Conservation (phyloP, 2,888 invertebrate species). For the Drosophila parthenogenetica region DNA sequence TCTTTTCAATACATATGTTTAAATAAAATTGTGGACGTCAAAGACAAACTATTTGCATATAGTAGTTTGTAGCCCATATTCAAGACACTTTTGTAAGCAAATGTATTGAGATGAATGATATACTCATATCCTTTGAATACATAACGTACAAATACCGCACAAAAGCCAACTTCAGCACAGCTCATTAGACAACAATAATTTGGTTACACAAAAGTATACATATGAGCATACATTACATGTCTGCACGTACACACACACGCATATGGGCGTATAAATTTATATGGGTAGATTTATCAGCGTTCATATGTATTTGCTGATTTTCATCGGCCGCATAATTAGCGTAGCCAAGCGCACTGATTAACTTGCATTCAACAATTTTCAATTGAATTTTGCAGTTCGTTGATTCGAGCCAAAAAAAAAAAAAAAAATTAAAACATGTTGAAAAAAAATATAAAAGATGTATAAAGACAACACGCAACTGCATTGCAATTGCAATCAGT, state of each 20-base stretch:
- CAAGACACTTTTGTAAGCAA: background rate
- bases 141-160: constrained; percentile 33
- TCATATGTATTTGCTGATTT: constrained; percentile 34
- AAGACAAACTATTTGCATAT: no score
- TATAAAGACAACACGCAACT: constrained; percentile 39
- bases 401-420: constrained; percentile 62
- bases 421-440: constrained; percentile 11
- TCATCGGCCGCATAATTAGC: constrained; percentile 77
- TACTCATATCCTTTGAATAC: constrained; percentile 1
- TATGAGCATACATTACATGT: background rate
- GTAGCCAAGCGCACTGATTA: constrained; percentile 81
- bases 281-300: constrained; percentile 35
- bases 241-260: background rate
- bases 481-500: constrained; percentile 57
- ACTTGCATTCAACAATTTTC: constrained; percentile 81
- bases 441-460: constrained; percentile 18
- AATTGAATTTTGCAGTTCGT: constrained; percentile 81
- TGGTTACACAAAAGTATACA: constrained; percentile 25
- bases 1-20: no score
- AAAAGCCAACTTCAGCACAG: constrained; percentile 43
- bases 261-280: constrained; percentile 7
- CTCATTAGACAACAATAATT: constrained; percentile 59
- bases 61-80: background rate
- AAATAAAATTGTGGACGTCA: no score
- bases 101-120: constrained; percentile 1